These are phyloP conservation scores for Catalaphyllia jardinei DNA, from an alignment of 64 coral and sea anemone species.

Conservation along the genomic window DNA sequence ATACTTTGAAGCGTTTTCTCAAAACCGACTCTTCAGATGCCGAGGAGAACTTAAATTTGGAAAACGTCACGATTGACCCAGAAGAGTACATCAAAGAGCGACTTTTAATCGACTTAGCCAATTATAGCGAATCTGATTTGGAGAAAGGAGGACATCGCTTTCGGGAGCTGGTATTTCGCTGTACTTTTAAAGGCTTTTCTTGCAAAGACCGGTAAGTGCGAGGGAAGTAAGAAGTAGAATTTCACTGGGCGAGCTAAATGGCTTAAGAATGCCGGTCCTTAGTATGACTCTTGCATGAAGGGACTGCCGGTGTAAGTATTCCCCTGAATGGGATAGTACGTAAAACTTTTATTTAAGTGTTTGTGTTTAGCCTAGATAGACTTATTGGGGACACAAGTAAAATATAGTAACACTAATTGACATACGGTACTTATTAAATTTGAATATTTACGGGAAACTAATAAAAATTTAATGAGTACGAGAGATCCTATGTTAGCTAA, in stretches of 20 bases:
- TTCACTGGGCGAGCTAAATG: neutral
- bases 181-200: constrained; percentile 29
- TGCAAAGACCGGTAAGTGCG: constrained; percentile 47
- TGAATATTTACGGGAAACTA: too few relatives aligned
- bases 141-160: constrained; percentile 27
- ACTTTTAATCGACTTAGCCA: neutral
- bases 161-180: constrained; percentile 49
- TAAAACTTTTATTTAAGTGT: too few relatives aligned
- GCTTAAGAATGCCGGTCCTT: neutral
- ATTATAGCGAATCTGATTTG: neutral
- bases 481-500: too few relatives aligned
- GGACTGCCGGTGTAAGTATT: too few relatives aligned
- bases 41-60: neutral
- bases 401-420: too few relatives aligned
- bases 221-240: too few relatives aligned
- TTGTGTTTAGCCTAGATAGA: too few relatives aligned
- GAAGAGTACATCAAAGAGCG: neutral
- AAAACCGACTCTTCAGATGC: neutral
- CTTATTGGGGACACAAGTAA: too few relatives aligned
- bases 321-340: too few relatives aligned
- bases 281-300: too few relatives aligned
- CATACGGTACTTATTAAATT: too few relatives aligned
- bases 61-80: constrained; percentile 35
- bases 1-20: neutral
- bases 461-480: too few relatives aligned